phyloP scores from a whole-genome alignment of 2,888 invertebrate genomes.

The Dicranocentrus wangi region DNA sequence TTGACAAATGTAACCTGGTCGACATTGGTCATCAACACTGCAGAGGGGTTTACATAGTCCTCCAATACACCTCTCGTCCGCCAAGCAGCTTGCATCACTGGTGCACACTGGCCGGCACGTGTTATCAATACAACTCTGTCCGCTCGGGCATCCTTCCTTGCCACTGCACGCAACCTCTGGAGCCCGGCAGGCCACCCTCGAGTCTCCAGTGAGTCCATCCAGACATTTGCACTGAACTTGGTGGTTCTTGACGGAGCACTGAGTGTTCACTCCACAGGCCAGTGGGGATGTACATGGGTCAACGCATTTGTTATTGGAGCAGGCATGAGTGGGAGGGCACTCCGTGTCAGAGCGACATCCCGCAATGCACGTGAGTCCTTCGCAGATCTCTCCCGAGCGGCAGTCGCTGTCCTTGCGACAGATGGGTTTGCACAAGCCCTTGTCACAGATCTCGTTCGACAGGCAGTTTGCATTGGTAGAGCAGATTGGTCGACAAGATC shows the following conservation, averaged over 20 bases:
- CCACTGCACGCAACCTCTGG: slow-evolving; percentile 80
- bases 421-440: slow-evolving; percentile 87
- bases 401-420: slow-evolving; percentile 91
- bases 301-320: slow-evolving; percentile 85
- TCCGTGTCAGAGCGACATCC: slow-evolving; percentile 89
- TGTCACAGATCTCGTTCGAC: slow-evolving; percentile 86
- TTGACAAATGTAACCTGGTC: slow-evolving; percentile 88
- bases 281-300: slow-evolving; percentile 85
- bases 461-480: slow-evolving; percentile 85
- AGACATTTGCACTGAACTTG: slow-evolving; percentile 85
- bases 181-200: slow-evolving; percentile 83
- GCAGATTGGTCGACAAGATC: slow-evolving; percentile 85
- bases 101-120: slow-evolving; percentile 86
- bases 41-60: slow-evolving; percentile 89
- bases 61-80: slow-evolving; percentile 88
- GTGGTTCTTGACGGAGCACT: slow-evolving; percentile 83
- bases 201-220: slow-evolving; percentile 83
- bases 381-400: slow-evolving; percentile 89
- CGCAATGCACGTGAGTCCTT: slow-evolving; percentile 84
- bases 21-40: slow-evolving; percentile 88
- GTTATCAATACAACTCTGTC: slow-evolving; percentile 85
- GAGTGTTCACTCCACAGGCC: slow-evolving; percentile 88
- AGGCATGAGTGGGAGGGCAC: slow-evolving; percentile 83
- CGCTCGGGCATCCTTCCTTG: slow-evolving; percentile 82
- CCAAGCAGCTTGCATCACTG: slow-evolving; percentile 87